Evolutionary conservation across 2,113 vertebrate species (phyloP), one percentile per base, ranked within the genome.

Genomic region (Ammospiza caudacuta): DNA sequence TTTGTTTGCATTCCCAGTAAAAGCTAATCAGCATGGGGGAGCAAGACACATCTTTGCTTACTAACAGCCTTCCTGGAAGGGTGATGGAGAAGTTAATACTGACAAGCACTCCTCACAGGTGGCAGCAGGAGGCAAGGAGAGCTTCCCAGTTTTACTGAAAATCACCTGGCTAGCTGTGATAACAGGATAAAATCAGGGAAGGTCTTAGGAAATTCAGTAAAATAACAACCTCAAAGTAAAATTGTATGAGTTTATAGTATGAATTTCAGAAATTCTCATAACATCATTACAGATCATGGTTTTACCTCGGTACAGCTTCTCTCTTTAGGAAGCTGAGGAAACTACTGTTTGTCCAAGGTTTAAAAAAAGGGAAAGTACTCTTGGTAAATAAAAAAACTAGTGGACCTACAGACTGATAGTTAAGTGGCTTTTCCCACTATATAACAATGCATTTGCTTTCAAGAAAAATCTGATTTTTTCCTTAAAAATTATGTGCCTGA

Each of bases 1-100:
- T 46, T 92, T 94, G 85, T 89, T 90, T 87, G 79, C 84, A 91
- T 92, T 94, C 92, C 87, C 91, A 51, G 66, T 46, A 80, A 92
- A 90, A 96, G 17, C 43, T 47, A 44, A 92, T 59, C 83, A 46
- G 11, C 7, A 31, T 4, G 14, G 14, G 17, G 37, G 72, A 33
- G 29, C 58, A 79, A 81, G 35, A 74, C 8, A 67, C 22, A 17
- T 47, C 70, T 68, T 49, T 80, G 47, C 70, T 91, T 89, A 78
- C 39, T 35, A 84, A 66, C 20, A 74, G 49, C 52, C 33, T 75
- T 90, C 70, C 68, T 47, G 83, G 88, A 78, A 83, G 46, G 47
- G 43, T 4, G 43, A 62, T 59, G 49, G 1, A 70, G 7, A 78
- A 90, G 28, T 31, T 41, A 41, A 16, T 43, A 8, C 1, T 4